Conservation (phyloP, 2,888 invertebrate species). For the Himalopsyche kuldschensis region DNA sequence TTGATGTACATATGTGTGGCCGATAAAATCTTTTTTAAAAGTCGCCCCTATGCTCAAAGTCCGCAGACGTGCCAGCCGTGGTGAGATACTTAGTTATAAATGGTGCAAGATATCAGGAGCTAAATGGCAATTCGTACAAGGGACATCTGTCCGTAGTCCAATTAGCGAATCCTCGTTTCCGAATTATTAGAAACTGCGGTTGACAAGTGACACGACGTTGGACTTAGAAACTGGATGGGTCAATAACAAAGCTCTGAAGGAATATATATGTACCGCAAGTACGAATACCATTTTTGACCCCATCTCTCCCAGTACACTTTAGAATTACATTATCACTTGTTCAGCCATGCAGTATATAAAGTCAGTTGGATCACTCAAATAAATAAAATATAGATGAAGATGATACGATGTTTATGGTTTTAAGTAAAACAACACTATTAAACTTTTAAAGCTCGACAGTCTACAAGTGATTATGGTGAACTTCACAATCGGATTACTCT, state of each 20-base stretch:
- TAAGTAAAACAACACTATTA: too few species aligned
- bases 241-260: background rate
- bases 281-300: too few species aligned
- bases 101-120: background rate
- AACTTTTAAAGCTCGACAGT: too few species aligned
- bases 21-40: background rate
- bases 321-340: too few species aligned
- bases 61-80: background rate
- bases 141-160: background rate
- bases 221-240: background rate
- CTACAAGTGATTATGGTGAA: too few species aligned
- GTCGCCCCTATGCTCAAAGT: background rate
- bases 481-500: too few species aligned
- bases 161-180: background rate
- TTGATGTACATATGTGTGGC: background rate
- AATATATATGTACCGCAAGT: too few species aligned
- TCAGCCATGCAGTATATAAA: too few species aligned
- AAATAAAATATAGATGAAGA: too few species aligned
- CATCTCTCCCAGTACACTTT: too few species aligned
- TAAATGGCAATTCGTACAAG: background rate
- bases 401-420: too few species aligned
- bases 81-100: background rate
- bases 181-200: background rate
- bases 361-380: too few species aligned
- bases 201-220: background rate